Evolutionary conservation across 2,113 vertebrate species (phyloP).

Genomic region (Oryzias celebensis): DNA sequence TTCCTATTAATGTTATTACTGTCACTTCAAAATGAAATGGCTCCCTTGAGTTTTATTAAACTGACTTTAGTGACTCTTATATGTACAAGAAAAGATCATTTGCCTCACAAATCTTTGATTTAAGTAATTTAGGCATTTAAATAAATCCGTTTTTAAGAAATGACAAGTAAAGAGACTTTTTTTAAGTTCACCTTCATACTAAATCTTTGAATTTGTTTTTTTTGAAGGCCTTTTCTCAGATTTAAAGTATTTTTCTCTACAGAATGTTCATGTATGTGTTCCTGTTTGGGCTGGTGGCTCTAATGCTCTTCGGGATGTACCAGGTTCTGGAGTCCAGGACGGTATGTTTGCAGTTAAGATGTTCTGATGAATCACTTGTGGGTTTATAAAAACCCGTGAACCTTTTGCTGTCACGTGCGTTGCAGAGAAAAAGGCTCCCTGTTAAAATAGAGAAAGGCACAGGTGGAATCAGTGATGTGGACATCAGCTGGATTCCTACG

Average conservation of each 20-base stretch:
- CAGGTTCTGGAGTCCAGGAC: constrained; percentile 77
- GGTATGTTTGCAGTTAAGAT: constrained; percentile 50
- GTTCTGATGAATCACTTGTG: not conserved
- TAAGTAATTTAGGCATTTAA: no score
- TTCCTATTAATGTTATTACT: no score
- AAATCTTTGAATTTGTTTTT: not conserved
- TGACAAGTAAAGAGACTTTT: not conserved
- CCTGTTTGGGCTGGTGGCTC: constrained; percentile 69
- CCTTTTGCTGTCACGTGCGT: not conserved
- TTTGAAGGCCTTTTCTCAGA: no score
- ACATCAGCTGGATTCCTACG: constrained; percentile 83
- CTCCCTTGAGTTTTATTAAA: no score
- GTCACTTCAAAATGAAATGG: no score
- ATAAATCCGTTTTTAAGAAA: not conserved
- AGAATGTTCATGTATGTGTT: constrained; percentile 82
- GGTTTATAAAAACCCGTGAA: not conserved
- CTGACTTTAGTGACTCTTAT: no score
- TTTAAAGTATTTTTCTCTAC: constrained; percentile 3
- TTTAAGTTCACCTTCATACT: not conserved
- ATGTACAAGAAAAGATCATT: no score
- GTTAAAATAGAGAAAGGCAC: constrained; percentile 79
- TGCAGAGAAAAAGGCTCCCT: constrained; percentile 73
- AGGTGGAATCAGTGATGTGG: constrained; percentile 69
- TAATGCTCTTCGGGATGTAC: constrained; percentile 74
- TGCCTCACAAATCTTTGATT: no score